Evolutionary conservation across 2,888 invertebrate species (phyloP), one percentile per base, ranked within the genome.

Genomic region (Ennomos erosarius): DNA sequence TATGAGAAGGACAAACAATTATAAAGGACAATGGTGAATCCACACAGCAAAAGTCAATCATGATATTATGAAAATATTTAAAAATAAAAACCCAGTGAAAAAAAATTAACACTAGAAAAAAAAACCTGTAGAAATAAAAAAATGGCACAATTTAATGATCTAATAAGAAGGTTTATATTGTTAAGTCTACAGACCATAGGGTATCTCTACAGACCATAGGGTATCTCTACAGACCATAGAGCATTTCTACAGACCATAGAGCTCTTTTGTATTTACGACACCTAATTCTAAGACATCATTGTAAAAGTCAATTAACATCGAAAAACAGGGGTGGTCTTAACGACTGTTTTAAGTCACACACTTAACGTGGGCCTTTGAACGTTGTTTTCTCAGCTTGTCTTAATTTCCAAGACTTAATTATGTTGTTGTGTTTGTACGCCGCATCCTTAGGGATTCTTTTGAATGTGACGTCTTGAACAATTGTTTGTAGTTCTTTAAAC

Each of bases 381-480:
- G 51, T 51, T 66, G 65, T 70, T 70, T 47, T 59, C 46, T 39
- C 70, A 70, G 67, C 61, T 67, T 68, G 53, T 47, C 56, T 69
- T 59, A 59, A 59, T 62, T 63, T 62, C 62, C 39, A 10, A 50
- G 60, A 44, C 43, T 46, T 55, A 56, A 49, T 62, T 59, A 60
- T 42, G 49, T 46, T 67, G 56, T 59, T 62, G 35, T 65, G 65
- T 64, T 65, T 68, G 55, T 42, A 38, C 48, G 45, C 64, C 64
- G 39, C 66, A 64, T 68, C 65, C 68, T 61, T 39, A 44, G 44
- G 43, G 54, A 53, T 55, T 67, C 67, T 62, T 68, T 62, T 64
- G 61, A 65, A 58, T 40, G 11, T 33, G 36, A 54, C 39, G 42
- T 48, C 43, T 57, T 38, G 5, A 58, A 58, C 55, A 52, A 57